These are phyloP conservation scores for Rhegmatorhina hoffmannsi DNA, from an alignment of 2,113 vertebrate genomes.

Conservation along the genomic window DNA sequence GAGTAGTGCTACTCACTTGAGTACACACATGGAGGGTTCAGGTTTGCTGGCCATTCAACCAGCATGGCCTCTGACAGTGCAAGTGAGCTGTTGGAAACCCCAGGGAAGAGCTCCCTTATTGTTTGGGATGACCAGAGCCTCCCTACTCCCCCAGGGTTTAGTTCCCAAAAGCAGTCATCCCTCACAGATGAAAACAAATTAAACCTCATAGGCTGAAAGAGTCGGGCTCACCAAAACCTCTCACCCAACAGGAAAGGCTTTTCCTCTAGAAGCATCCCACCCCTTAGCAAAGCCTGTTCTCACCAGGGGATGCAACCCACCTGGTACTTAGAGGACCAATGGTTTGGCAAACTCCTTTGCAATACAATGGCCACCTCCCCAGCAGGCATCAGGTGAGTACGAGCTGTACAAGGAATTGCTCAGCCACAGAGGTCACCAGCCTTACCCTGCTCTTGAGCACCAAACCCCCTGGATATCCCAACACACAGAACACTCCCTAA, in stretches of 20 bases:
- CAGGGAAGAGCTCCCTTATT: not conserved
- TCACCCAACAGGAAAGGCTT: not conserved
- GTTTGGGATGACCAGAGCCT: not conserved
- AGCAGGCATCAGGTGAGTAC: accelerated
- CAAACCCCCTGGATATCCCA: not conserved
- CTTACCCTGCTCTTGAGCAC: not conserved
- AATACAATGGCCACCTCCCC: accelerated
- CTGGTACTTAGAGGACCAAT: not conserved
- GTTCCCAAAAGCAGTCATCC: not conserved
- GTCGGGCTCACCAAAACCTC: not conserved
- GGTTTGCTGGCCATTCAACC: not conserved
- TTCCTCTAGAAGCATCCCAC: not conserved
- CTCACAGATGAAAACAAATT: not conserved
- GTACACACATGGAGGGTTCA: accelerated
- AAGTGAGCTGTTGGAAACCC: not conserved
- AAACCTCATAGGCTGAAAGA: not conserved
- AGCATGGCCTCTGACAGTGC: not conserved
- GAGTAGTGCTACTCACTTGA: accelerated
- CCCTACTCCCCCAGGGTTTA: not conserved
- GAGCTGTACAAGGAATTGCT: not conserved
- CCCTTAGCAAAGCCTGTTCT: not conserved
- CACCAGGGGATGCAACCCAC: not conserved
- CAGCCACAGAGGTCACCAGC: not conserved
- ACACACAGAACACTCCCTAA: no score
- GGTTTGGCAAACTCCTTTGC: accelerated